Percentiles rank a stretch among this genome's conserved stretches.
phyloP scores from a whole-genome alignment of 2,113 vertebrate species.

The Nipponia nippon region DNA sequence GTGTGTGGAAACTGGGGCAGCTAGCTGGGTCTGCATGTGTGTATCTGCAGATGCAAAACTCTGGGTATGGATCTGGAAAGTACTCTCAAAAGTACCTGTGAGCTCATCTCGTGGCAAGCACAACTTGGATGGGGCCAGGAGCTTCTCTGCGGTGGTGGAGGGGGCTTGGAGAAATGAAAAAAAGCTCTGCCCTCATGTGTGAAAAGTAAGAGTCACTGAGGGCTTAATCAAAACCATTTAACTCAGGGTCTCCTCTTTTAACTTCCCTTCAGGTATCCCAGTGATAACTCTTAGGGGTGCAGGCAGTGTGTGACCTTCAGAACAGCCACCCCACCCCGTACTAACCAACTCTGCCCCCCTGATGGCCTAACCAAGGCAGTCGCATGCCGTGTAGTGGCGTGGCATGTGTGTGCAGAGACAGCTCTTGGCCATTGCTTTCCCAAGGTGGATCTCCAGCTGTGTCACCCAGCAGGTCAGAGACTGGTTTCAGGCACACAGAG shows the following conservation, averaged over 20 bases:
- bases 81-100: background rate
- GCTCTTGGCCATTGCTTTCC: background rate
- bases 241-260: background rate
- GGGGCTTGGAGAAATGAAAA: background rate
- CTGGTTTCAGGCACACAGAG: background rate
- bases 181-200: background rate
- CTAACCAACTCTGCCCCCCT: background rate
- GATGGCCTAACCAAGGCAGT: background rate
- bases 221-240: background rate
- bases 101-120: accelerated
- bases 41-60: background rate
- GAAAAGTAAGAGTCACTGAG: background rate
- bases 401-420: background rate
- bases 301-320: background rate
- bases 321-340: background rate
- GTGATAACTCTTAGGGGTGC: background rate
- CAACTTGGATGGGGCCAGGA: background rate
- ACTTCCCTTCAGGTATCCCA: background rate
- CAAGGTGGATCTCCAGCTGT: background rate
- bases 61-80: background rate
- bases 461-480: background rate
- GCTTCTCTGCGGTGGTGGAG: background rate
- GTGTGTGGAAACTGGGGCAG: background rate
- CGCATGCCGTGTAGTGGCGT: background rate
- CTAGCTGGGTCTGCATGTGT: background rate